These are phyloP conservation scores for Calameuta idolon DNA, from an alignment of 2,888 invertebrate species.

Conservation along the genomic window DNA sequence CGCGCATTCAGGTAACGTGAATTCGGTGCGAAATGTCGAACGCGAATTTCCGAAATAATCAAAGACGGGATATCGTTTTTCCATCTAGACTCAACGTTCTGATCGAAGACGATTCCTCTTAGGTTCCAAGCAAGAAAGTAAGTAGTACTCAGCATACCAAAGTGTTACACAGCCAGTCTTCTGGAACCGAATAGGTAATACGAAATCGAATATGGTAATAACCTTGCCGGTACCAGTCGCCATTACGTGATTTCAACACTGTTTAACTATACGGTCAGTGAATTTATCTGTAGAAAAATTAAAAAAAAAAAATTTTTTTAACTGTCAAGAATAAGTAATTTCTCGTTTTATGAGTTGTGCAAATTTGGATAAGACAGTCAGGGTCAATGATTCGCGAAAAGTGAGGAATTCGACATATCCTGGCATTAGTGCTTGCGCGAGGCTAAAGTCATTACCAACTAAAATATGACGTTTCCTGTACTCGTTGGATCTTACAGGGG, in stretches of 20 bases:
- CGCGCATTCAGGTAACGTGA: neutral
- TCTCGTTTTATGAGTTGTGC: neutral
- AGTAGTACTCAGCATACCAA: constrained; percentile 2
- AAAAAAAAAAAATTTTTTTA: too few species aligned
- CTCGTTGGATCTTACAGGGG: neutral
- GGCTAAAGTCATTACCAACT: neutral
- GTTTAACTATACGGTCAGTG: neutral
- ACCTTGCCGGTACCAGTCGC: neutral
- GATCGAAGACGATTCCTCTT: neutral
- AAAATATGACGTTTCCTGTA: neutral
- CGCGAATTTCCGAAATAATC: neutral
- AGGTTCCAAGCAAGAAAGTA: neutral
- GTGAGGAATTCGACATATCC: neutral
- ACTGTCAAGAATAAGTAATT: neutral
- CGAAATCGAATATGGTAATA: constrained; percentile 1
- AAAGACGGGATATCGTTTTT: neutral
- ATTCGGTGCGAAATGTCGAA: neutral
- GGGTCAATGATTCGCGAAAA: neutral
- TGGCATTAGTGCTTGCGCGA: neutral
- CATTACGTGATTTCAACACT: neutral
- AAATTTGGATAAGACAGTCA: neutral
- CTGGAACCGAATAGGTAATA: neutral
- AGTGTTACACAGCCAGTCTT: neutral
- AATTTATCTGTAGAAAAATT: neutral
- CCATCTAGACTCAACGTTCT: neutral